phyloP scores from a whole-genome alignment of 2,113 vertebrate species.

The Aldabrachelys gigantea region DNA sequence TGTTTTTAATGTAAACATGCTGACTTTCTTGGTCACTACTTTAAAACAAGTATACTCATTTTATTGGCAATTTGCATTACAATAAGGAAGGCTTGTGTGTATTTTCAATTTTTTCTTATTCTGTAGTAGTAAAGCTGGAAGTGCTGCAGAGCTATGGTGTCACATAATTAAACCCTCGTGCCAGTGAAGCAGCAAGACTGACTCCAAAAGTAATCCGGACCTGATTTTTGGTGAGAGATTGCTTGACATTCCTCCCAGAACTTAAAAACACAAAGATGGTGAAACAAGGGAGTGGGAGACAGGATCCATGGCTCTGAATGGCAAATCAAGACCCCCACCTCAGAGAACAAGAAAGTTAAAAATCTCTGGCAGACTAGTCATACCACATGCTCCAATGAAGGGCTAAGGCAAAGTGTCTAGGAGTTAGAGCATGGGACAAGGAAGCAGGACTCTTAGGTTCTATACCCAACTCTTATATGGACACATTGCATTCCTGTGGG shows the following conservation, averaged over 20 bases:
- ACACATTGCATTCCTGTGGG: not conserved
- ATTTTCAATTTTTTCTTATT: not conserved
- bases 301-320: not conserved
- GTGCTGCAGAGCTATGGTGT: too few relatives aligned
- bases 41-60: not conserved
- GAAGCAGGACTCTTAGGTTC: not conserved
- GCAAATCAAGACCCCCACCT: not conserved
- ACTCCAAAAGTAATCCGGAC: too few relatives aligned
- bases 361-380: not conserved
- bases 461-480: not conserved
- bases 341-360: not conserved
- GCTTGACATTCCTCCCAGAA: too few relatives aligned
- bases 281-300: not conserved
- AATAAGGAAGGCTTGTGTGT: not conserved
- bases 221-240: too few relatives aligned
- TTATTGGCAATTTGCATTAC: not conserved
- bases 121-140: not conserved
- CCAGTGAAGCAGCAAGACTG: too few relatives aligned
- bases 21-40: not conserved
- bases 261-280: not conserved
- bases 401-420: not conserved
- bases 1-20: not conserved
- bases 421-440: not conserved
- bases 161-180: too few relatives aligned
- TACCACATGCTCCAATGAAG: not conserved